A percentile compares a stretch with the other conserved stretches of the same genome.
Evolutionary conservation across 2,113 vertebrate genomes (phyloP).

Genomic region (Ahaetulla prasina): DNA sequence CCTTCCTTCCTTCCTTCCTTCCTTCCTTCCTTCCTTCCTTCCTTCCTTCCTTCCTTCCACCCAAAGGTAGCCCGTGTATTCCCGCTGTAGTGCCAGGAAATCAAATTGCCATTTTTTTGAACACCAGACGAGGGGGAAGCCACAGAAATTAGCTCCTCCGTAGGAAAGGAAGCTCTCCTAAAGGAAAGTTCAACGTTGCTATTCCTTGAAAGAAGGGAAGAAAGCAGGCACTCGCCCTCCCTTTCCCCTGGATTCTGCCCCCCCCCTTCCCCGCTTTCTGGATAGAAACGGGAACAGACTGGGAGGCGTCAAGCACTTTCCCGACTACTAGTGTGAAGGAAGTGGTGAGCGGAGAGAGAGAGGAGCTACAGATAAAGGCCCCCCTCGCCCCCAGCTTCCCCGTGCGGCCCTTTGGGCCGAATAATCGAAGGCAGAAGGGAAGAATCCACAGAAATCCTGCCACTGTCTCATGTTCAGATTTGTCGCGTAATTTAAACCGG

Average conservation of each 20-base stretch:
- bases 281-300: constrained; percentile 69
- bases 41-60: neutral
- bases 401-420: constrained; percentile 55
- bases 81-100: constrained; percentile 2
- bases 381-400: constrained; percentile 69
- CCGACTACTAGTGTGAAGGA: constrained; percentile 63
- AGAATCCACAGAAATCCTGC: constrained; percentile 67
- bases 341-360: constrained; percentile 52
- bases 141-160: constrained; percentile 56
- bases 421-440: constrained; percentile 74
- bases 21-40: neutral
- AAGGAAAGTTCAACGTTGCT: constrained; percentile 59
- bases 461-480: constrained; percentile 73
- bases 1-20: neutral
- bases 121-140: constrained; percentile 55
- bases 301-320: constrained; percentile 71
- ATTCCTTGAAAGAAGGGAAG: constrained; percentile 31
- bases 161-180: constrained; percentile 46
- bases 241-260: neutral
- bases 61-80: constrained; percentile 6
- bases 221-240: no score
- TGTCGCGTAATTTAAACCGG: constrained; percentile 76
- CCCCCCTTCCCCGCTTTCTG: constrained; percentile 34
- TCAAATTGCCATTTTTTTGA: constrained; percentile 42
- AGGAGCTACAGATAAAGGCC: constrained; percentile 65